Percentiles rank a stretch among this genome's conserved stretches.
phyloP scores from a whole-genome alignment of 2,888 invertebrate species.

The Muscina levida region DNA sequence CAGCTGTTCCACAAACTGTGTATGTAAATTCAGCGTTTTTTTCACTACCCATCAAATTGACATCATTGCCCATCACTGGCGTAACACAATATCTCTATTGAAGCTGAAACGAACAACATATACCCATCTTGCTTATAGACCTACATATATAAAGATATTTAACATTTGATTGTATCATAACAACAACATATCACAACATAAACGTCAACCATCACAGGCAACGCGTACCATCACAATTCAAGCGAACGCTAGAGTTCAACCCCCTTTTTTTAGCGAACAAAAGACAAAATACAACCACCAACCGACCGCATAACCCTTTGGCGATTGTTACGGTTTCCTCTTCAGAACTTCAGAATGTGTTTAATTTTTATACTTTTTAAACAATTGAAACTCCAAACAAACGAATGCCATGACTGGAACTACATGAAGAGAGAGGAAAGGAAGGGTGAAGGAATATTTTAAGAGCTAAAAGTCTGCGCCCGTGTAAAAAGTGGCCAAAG shows the following conservation, averaged over 20 bases:
- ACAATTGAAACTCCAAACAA: background rate
- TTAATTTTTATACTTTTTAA: constrained; percentile 9
- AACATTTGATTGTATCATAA: constrained; percentile 31
- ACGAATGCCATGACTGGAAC: background rate
- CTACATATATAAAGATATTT: background rate
- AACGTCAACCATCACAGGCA: constrained; percentile 10
- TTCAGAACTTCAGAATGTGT: background rate
- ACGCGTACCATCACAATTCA: background rate
- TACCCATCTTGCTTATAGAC: background rate
- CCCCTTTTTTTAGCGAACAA: background rate
- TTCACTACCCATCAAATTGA: too few species aligned
- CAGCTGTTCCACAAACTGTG: too few species aligned
- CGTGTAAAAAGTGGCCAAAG: background rate
- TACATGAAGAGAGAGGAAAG: background rate
- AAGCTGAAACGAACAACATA: background rate
- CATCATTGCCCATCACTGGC: too few species aligned
- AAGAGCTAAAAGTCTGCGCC: background rate
- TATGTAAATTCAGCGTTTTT: too few species aligned
- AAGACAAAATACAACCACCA: too few species aligned
- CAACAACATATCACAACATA: constrained; percentile 33
- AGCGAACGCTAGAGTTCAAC: background rate
- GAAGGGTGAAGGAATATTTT: background rate
- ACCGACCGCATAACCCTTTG: constrained; percentile 3
- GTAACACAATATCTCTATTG: too few species aligned
- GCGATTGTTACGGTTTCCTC: constrained; percentile 24